Evolutionary conservation across 2,113 vertebrate species (phyloP).

Genomic region (Clarias gariepinus): DNA sequence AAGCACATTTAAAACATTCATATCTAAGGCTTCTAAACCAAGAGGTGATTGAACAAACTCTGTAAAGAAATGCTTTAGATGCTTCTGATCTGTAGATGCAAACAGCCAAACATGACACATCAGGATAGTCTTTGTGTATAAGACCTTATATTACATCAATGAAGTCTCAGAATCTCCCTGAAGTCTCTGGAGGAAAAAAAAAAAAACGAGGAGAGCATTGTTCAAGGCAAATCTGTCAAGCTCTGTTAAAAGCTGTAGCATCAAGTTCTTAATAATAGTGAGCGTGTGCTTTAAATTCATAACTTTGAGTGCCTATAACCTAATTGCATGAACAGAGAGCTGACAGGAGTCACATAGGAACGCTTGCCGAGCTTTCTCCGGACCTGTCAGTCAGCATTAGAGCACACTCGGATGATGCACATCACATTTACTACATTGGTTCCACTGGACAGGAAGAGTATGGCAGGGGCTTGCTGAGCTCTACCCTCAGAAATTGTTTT

Average conservation of each 20-base stretch:
- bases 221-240: constrained; percentile 13
- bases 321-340: constrained; percentile 25
- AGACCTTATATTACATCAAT: neutral
- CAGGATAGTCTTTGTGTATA: neutral
- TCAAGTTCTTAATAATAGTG: constrained; percentile 25
- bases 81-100: neutral
- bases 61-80: no score
- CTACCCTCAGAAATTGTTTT: neutral
- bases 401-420: neutral
- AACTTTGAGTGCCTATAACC: constrained; percentile 14
- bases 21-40: neutral
- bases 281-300: constrained; percentile 15
- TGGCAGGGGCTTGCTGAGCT: neutral
- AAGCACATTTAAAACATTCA: neutral
- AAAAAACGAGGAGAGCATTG: neutral
- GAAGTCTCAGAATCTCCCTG: neutral
- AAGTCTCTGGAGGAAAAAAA: neutral
- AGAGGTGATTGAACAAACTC: neutral
- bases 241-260: neutral
- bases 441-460: neutral
- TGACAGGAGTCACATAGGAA: constrained; percentile 23
- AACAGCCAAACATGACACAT: neutral
- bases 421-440: constrained; percentile 26
- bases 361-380: neutral
- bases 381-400: constrained; percentile 35